phyloP scores from a whole-genome alignment of 1,140 invertebrate species.

The Calephelis virginiensis region DNA sequence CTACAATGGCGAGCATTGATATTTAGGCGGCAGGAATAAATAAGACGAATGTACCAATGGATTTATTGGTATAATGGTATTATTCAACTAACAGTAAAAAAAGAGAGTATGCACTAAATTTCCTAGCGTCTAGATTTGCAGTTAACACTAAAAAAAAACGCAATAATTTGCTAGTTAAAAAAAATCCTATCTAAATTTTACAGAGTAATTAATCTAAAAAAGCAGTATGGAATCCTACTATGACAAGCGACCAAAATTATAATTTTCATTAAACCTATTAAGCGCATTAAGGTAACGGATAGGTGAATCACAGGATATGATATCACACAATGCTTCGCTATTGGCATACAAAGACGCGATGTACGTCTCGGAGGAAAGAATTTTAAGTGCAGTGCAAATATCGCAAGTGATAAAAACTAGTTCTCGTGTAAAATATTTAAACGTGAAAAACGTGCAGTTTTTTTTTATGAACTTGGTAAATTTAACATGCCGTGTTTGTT shows the following conservation, averaged over 20 bases:
- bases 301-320: constrained; percentile 68
- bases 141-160: too few relatives aligned
- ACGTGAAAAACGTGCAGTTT: neutral
- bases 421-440: constrained; percentile 22
- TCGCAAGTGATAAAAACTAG: constrained; percentile 28
- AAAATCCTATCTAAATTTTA: too few relatives aligned
- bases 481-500: constrained; percentile 17
- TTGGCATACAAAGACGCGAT: constrained; percentile 42
- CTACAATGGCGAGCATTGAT: too few relatives aligned
- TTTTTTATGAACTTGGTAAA: constrained; percentile 4
- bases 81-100: too few relatives aligned
- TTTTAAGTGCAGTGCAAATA: constrained; percentile 62
- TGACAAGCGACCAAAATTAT: constrained; percentile 35
- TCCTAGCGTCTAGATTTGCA: too few relatives aligned
- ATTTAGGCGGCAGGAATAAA: too few relatives aligned
- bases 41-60: too few relatives aligned
- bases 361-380: constrained; percentile 44
- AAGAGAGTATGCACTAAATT: too few relatives aligned
- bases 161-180: too few relatives aligned
- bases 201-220: neutral
- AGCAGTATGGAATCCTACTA: constrained; percentile 18
- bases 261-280: constrained; percentile 66
- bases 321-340: constrained; percentile 57
- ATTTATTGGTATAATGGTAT: too few relatives aligned
- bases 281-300: constrained; percentile 45